Conservation (phyloP, 2,113 vertebrate genomes). For the Dermatemys mawii region DNA sequence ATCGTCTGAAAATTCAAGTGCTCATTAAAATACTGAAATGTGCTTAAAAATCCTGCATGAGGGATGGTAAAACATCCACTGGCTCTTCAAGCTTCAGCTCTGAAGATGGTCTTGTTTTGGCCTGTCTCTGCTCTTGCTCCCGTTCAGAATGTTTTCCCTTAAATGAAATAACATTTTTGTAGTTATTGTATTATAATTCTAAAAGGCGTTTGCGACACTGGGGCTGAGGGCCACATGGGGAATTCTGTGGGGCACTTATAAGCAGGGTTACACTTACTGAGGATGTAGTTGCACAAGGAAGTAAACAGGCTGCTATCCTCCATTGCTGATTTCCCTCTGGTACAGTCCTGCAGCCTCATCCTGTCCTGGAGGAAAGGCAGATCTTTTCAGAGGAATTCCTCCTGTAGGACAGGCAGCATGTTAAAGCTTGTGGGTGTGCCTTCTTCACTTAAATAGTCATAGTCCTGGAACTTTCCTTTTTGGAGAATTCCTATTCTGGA, state of each 20-base stretch:
- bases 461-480: neutral
- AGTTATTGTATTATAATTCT: neutral
- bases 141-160: neutral
- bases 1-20: neutral
- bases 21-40: neutral
- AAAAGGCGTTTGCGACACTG: neutral
- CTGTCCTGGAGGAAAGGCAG: neutral
- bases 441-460: neutral
- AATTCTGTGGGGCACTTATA: neutral
- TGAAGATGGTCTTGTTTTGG: neutral
- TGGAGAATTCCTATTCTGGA: neutral
- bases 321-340: too few relatives aligned
- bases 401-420: neutral
- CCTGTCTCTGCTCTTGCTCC: neutral
- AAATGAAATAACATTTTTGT: rapidly evolving
- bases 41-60: neutral
- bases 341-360: neutral
- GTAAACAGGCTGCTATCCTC: neutral
- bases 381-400: neutral
- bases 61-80: neutral
- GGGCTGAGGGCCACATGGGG: neutral
- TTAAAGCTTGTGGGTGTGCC: too few relatives aligned
- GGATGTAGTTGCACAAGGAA: neutral
- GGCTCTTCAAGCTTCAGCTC: neutral
- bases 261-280: neutral